Conservation (phyloP, 2,888 invertebrate species). For the Spodoptera littoralis region DNA sequence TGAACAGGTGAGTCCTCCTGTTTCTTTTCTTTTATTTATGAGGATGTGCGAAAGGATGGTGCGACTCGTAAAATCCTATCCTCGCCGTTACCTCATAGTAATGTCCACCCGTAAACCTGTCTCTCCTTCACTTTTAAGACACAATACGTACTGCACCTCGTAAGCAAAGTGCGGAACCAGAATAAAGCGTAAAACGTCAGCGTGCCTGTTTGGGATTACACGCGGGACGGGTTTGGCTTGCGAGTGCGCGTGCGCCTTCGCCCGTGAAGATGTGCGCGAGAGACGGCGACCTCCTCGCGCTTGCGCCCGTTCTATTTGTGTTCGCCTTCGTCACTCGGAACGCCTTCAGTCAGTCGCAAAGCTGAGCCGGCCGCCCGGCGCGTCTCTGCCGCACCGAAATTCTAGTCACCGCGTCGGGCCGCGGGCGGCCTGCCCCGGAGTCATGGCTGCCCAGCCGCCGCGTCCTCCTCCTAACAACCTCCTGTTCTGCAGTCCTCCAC, state of each 20-base stretch:
- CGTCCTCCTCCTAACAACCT: slow-evolving; percentile 86
- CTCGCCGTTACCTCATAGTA: slow-evolving; percentile 70
- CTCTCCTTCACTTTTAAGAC: slow-evolving; percentile 61
- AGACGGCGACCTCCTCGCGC: slow-evolving; percentile 88
- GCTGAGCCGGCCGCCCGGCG: slow-evolving; percentile 85
- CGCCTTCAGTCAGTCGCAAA: slow-evolving; percentile 88
- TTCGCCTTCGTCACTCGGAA: slow-evolving; percentile 87
- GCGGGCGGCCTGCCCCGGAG: slow-evolving; percentile 76
- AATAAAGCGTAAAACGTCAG: slow-evolving; percentile 83
- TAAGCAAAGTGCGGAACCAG: slow-evolving; percentile 83
- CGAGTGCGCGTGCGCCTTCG: slow-evolving; percentile 86
- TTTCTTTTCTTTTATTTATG: slow-evolving; percentile 68
- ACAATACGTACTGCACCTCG: slow-evolving; percentile 64
- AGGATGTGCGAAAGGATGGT: slow-evolving; percentile 71
- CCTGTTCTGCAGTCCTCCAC: slow-evolving; percentile 85
- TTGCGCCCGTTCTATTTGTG: slow-evolving; percentile 88
- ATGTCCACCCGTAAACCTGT: slow-evolving; percentile 85
- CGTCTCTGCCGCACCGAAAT: slow-evolving; percentile 80
- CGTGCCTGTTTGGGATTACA: slow-evolving; percentile 82
- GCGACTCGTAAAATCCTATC: slow-evolving; percentile 73
- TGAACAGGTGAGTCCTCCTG: slow-evolving; percentile 84
- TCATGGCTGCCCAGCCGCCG: slow-evolving; percentile 87
- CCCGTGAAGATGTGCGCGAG: slow-evolving; percentile 88
- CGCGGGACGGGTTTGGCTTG: slow-evolving; percentile 85
- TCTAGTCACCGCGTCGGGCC: slow-evolving; percentile 79